These are phyloP conservation scores for Heliocidaris tuberculata DNA, from an alignment of 35 echinoderm and acorn worm species.

Conservation along the genomic window DNA sequence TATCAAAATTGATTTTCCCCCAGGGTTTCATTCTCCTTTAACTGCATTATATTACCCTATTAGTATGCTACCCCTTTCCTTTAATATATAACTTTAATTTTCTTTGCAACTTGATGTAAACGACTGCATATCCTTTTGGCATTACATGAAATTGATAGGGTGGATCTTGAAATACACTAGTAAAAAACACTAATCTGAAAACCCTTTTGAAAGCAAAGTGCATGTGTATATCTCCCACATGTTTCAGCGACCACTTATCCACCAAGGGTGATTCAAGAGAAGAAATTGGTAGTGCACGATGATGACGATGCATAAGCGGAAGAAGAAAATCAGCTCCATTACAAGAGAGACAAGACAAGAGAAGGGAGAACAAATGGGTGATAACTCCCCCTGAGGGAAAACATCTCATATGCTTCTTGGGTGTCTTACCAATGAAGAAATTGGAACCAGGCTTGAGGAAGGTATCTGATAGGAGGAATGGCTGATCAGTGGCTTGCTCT, in stretches of 20 bases:
- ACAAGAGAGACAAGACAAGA: background rate
- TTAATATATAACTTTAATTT: too few relatives aligned
- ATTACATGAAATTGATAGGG: too few relatives aligned
- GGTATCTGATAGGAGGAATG: conserved; percentile 2
- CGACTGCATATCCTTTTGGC: too few relatives aligned
- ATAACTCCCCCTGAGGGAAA: background rate
- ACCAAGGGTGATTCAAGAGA: background rate
- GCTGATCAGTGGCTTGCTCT: background rate
- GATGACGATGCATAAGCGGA: background rate
- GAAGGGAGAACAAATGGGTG: conserved; percentile 1
- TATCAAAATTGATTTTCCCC: too few relatives aligned
- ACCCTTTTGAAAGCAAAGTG: background rate
- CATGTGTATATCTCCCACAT: background rate
- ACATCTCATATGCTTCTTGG: background rate
- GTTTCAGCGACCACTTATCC: background rate
- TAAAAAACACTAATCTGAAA: background rate
- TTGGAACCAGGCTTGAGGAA: conserved; percentile 9
- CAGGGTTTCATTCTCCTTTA: too few relatives aligned
- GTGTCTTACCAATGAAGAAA: conserved; percentile 52
- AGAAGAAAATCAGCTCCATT: background rate
- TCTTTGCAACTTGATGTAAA: too few relatives aligned
- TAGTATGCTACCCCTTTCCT: too few relatives aligned
- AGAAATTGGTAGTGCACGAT: background rate
- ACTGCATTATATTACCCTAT: too few relatives aligned
- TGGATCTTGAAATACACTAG: too few relatives aligned